Percentiles rank a stretch among this genome's conserved stretches.
Evolutionary conservation across 2,888 invertebrate genomes (phyloP).

Genomic region (Dioctria linearis): DNA sequence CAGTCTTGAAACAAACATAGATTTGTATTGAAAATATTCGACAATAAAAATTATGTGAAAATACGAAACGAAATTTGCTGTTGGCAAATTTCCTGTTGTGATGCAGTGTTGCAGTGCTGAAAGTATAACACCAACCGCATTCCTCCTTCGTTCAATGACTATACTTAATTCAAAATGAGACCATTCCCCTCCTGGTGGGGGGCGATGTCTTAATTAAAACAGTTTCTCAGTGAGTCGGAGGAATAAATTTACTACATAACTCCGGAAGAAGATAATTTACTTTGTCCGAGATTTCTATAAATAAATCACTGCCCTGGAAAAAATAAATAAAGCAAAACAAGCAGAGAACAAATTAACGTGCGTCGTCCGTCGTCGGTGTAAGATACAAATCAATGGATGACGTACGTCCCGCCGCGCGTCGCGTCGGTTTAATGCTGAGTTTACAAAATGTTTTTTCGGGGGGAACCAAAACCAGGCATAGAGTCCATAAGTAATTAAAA

Average conservation of each 20-base stretch:
- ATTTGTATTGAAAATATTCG: too few species aligned
- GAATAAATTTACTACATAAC: background rate
- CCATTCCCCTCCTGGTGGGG: background rate
- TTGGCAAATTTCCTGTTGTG: too few species aligned
- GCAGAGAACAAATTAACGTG: background rate
- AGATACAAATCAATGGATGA: background rate
- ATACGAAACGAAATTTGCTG: background rate
- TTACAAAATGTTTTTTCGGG: background rate
- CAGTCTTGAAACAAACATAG: too few species aligned
- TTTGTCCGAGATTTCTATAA: background rate
- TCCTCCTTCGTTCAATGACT: too few species aligned
- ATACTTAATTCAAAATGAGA: background rate
- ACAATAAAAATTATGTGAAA: background rate
- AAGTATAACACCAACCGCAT: too few species aligned
- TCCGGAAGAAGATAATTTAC: background rate
- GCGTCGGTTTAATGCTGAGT: background rate
- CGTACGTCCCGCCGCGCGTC: background rate
- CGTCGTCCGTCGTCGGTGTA: too few species aligned
- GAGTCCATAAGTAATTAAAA: background rate
- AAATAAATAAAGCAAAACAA: background rate
- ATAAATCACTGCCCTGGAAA: background rate
- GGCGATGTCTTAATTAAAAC: background rate
- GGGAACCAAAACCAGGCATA: background rate
- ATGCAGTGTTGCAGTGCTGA: too few species aligned
- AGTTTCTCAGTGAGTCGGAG: background rate